Conservation (phyloP, 2,113 vertebrate species). For the Nasalis larvatus region DNA sequence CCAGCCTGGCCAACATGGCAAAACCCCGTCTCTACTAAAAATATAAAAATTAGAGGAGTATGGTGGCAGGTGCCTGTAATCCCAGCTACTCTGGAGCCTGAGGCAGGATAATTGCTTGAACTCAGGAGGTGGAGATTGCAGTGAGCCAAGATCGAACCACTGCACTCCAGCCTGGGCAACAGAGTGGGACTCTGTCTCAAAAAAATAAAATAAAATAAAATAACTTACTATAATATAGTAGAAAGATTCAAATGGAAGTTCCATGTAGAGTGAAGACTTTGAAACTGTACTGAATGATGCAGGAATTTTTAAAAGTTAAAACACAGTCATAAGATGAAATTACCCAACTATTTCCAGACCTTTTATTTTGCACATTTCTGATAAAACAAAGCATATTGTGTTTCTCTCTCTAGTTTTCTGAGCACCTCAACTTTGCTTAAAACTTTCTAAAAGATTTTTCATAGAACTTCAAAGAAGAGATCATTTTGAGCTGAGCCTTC, state of each 20-base stretch:
- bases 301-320: background rate
- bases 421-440: background rate
- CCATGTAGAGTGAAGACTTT: background rate
- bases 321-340: background rate
- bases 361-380: background rate
- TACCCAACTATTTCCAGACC: background rate
- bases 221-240: background rate
- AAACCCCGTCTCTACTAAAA: no score
- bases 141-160: no score
- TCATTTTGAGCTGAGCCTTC: background rate
- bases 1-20: no score
- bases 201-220: background rate
- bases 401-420: background rate
- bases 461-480: background rate
- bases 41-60: no score
- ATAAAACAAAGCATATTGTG: background rate
- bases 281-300: background rate
- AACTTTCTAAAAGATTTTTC: background rate
- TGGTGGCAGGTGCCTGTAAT: no score
- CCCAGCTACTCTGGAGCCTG: no score
- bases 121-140: no score
- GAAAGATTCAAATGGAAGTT: constrained; percentile 60
- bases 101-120: no score
- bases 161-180: no score
- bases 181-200: no score